Evolutionary conservation across 2,797 vertebrate genomes (phyloP), one percentile per base, ranked within the genome.

Genomic region (Paratrypauchen microcephalus): DNA sequence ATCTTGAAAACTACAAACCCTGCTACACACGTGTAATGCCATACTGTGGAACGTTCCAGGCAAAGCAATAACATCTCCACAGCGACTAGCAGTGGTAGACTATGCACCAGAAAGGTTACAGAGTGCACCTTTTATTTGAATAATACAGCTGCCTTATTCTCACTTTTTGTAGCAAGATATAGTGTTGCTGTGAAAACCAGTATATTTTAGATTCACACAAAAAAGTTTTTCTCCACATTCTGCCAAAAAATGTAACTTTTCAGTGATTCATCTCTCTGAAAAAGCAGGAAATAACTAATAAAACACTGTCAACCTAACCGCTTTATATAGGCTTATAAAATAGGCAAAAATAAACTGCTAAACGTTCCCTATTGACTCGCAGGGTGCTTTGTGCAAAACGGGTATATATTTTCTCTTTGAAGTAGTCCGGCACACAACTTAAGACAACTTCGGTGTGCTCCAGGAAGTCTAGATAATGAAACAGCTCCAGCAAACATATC

Each of bases 391-490:
- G 47, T 48, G 52, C 23, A 68, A 55, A 24, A 76, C 32, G 3
- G 72, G 72, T 45, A 0, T 55, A 73, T 59, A 61, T 70, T 26
- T 70, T 47, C 12, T 45, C 24, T 47, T 19, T 21, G 58, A 74
- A 79, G 9, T 63, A 60, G 59, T 15, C 48, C 65, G 8, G 7
- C 9, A 19, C 39, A 66, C 36, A 57, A 82, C 65, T 82, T 75
- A 23, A 63, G 54, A 66, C 73, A 74, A 83, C 76, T 75, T 50
- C 76, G 80, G 48, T 81, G 80, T 81, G 67, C 74, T 82, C 45
- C 36, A 61, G 77, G 76, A 86, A 76, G 59, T 55, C 18, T 71
- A 71, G 73, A 82, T 80, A 87, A 81, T 83, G 69, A 88, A 89
- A 84, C 80, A 75, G 75, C 76, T 86, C 61, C 75, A 65, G 72